Conservation (phyloP, 1,140 invertebrate genomes). For the Popillia japonica region DNA sequence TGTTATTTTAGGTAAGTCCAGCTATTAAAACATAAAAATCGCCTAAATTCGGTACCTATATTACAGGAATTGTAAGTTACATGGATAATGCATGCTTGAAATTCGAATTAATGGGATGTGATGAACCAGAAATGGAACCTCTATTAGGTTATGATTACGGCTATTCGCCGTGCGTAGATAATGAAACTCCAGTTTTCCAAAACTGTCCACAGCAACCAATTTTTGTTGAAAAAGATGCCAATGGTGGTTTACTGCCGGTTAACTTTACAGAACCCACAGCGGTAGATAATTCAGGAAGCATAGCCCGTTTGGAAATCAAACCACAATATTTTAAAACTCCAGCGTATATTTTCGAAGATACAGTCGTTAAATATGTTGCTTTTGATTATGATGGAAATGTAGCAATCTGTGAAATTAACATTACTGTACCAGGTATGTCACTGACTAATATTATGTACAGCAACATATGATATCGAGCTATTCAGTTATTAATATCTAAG, state of each 20-base stretch:
- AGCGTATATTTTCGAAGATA: constrained; percentile 87
- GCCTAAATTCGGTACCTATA: not conserved
- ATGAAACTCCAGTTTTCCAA: constrained; percentile 94
- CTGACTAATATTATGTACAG: too few relatives aligned
- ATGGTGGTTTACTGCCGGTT: constrained; percentile 86
- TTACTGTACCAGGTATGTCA: constrained; percentile 80
- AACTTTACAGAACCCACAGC: constrained; percentile 94
- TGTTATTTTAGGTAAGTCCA: constrained; percentile 79
- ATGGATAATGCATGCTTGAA: constrained; percentile 96
- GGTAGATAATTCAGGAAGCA: constrained; percentile 92
- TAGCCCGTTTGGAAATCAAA: constrained; percentile 89
- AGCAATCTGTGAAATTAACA: constrained; percentile 95
- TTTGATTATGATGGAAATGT: constrained; percentile 97
- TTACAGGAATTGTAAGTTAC: constrained; percentile 86
- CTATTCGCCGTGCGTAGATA: constrained; percentile 93
- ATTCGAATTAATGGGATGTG: constrained; percentile 96
- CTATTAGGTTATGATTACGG: constrained; percentile 92
- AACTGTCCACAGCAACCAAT: constrained; percentile 94
- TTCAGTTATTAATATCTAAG: too few relatives aligned
- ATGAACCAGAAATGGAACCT: constrained; percentile 80
- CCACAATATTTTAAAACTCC: constrained; percentile 92
- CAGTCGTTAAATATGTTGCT: constrained; percentile 93
- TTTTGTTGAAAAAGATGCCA: constrained; percentile 84
- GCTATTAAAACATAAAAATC: constrained; percentile 61
- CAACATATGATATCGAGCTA: too few relatives aligned